These are phyloP conservation scores for Ataeniobius toweri DNA, from an alignment of 2,797 vertebrate species.

Conservation along the genomic window DNA sequence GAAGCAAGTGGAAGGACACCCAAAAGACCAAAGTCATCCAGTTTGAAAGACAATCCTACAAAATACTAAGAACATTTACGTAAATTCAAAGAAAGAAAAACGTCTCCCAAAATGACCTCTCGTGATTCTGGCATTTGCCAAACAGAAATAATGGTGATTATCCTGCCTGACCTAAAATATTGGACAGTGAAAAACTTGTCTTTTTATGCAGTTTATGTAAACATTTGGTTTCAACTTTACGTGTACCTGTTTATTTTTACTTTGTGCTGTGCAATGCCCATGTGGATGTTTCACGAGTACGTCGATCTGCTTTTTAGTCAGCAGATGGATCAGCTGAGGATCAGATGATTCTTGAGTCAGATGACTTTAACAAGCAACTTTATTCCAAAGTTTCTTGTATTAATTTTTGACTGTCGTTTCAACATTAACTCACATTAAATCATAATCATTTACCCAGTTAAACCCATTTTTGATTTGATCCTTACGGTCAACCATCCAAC, in stretches of 20 bases:
- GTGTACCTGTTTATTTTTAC: constrained; percentile 6
- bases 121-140: not conserved
- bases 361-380: constrained; percentile 63
- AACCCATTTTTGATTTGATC: constrained; percentile 16
- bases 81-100: no score
- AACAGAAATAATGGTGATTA: not conserved
- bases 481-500: constrained; percentile 9
- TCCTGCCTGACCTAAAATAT: not conserved
- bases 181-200: not conserved
- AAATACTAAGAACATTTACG: no score
- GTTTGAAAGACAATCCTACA: not conserved
- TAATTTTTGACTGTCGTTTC: constrained; percentile 15
- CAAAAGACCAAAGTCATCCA: no score
- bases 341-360: constrained; percentile 74
- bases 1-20: no score
- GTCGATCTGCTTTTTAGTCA: constrained; percentile 59
- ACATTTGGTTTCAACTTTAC: not conserved
- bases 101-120: no score
- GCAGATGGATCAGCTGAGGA: constrained; percentile 74
- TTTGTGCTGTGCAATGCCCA: constrained; percentile 27
- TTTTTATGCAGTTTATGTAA: not conserved
- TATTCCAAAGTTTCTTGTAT: constrained; percentile 36
- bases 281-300: constrained; percentile 43
- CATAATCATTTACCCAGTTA: constrained; percentile 17
- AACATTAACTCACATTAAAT: constrained; percentile 28